Evolutionary conservation across 2,888 invertebrate genomes (phyloP), one percentile per base, ranked within the genome.

Genomic region (Brachyopa scutellaris): DNA sequence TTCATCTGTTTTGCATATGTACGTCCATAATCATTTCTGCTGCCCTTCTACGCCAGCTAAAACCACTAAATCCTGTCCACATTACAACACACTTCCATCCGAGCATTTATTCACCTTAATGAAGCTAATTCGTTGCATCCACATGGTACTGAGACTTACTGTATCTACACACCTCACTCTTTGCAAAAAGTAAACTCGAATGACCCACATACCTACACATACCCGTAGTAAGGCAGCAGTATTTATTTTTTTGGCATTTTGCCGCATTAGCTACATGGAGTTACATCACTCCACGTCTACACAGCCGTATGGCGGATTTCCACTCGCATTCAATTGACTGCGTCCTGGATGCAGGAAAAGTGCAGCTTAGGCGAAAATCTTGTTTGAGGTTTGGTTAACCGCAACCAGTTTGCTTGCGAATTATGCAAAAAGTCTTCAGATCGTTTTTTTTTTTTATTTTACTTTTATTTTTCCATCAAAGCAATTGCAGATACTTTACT

Each of bases 401-500:
- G 5, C 67, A 67, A 67, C 74, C 40, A 67, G 74, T 76, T 76
- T 76, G 15, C 1, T 5, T 51, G 67, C 51, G 19, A 19, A 59
- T 76, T 67, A 53, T 67, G 74, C 74, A 76, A 76, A 59, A 59
- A 42, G 67, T 53, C 67, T 67, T 42, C 59, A 59, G 40, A 49
- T 45, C 31, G 8, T 8, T 38, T 15, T 13, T 11, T 33, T 40
- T 31, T 29, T 13, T n/a, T n/a, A n/a, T n/a, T n/a, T n/a, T n/a
- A n/a, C n/a, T 47, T 42, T 21, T 26, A 9, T 23, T 19, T 17
- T 0, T 15, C 4, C 1, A 26, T 3, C 53, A 33, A 40, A 51
- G 40, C 17, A 19, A 57, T 33, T 49, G 42, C 57, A 49, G 57
- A 49, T 42, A 33, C 57, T 15, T 47, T 19, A 29, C 5, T 21